A percentile compares a stretch with the other conserved stretches of the same genome.
phyloP scores from a whole-genome alignment of 2,797 vertebrate species.

The Sebastes trivittatus region DNA sequence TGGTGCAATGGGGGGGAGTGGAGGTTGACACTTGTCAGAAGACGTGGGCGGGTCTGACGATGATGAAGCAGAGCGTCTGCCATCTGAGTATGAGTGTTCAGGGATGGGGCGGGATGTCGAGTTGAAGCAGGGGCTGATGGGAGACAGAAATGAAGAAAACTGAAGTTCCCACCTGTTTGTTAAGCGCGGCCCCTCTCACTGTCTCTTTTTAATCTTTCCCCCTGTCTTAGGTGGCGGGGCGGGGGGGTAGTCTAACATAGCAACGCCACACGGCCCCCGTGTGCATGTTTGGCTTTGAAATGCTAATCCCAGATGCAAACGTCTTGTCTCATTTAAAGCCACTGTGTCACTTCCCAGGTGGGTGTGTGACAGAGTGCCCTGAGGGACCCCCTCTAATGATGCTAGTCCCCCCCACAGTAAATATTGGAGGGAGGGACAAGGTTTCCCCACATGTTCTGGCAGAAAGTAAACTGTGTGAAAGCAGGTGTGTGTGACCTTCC shows the following conservation, averaged over 20 bases:
- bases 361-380: constrained; percentile 76
- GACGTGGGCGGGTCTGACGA: constrained; percentile 47
- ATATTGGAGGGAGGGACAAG: constrained; percentile 73
- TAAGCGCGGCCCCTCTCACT: constrained; percentile 33
- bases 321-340: constrained; percentile 83
- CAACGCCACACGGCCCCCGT: constrained; percentile 53
- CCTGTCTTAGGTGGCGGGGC: constrained; percentile 44
- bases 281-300: constrained; percentile 79
- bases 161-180: constrained; percentile 71
- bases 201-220: constrained; percentile 67
- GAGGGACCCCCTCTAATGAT: constrained; percentile 76
- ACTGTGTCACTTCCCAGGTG: constrained; percentile 81
- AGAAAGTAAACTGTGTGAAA: constrained; percentile 69
- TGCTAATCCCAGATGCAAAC: constrained; percentile 79
- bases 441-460: constrained; percentile 62
- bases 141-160: constrained; percentile 55
- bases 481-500: constrained; percentile 74
- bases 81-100: constrained; percentile 47
- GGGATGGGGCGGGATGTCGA: constrained; percentile 33
- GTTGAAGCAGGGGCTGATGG: constrained; percentile 34
- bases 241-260: constrained; percentile 31
- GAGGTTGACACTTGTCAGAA: constrained; percentile 57
- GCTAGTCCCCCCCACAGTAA: constrained; percentile 66
- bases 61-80: constrained; percentile 65
- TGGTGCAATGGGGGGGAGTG: constrained; percentile 7